Evolutionary conservation across 2,113 vertebrate species (phyloP), one percentile per base, ranked within the genome.

Genomic region (Edolisoma coerulescens): DNA sequence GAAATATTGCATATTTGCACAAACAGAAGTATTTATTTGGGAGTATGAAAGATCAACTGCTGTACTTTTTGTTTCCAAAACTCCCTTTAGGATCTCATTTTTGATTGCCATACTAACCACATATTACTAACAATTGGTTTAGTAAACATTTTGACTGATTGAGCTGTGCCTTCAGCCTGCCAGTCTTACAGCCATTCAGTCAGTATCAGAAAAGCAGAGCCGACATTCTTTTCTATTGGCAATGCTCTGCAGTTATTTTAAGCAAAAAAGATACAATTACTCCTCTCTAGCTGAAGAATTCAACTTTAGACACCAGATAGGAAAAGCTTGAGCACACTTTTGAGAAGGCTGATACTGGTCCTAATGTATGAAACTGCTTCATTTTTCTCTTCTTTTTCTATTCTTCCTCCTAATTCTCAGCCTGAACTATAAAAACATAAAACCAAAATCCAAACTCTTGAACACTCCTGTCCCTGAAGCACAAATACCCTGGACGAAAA

Each of bases 1-100:
- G 6, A 65, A 76, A 54, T 13, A 33, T 13, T 2, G 1, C 15
- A 28, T 3, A 41, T 11, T 35, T 3, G 3, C 4, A 37, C 12
- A 20, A 10, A 22, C 5, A 10, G 26, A 57, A 56, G 28, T 8
- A 20, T 27, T 78, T 77, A 65, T 37, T 56, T 12, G 9, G 23
- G 24, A 88, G 8, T 4, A 49, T 17, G 13, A 65, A 78, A 76
- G 44, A 82, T 3, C 9, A 87, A 41, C 16, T 2, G 0, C 41
- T 44, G 15, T 42, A 75, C 22, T 73, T 91, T 56, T 24, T 19
- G 11, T 45, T 82, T 88, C 41, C 53, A 71, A 47, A 87, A 59
- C 28, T 59, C 28, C 45, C 59, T 67, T 75, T 21, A 71, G 44
- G 24, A 92, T 44, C 22, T 84, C 23, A 39, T 41, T 71, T 78